phyloP scores from a whole-genome alignment of 2,113 vertebrate species.

The Mellivora capensis region DNA sequence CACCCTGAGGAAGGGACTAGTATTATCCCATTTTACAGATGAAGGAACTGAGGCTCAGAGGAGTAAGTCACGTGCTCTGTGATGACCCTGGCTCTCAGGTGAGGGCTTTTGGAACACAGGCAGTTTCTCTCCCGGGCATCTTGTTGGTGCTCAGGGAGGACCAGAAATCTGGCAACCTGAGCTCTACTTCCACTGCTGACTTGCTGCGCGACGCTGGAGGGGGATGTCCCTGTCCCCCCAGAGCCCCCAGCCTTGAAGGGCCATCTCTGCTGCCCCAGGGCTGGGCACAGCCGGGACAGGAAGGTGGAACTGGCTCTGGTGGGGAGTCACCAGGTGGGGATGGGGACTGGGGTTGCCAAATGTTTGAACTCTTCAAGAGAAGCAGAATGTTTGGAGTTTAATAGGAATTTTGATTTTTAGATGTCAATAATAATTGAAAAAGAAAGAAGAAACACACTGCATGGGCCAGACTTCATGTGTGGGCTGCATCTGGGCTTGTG shows the following conservation, averaged over 20 bases:
- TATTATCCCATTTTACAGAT: neutral
- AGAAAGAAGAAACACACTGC: constrained; percentile 16
- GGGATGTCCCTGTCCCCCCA: too few species aligned
- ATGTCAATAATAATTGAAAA: constrained; percentile 52
- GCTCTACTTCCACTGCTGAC: neutral
- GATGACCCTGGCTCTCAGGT: neutral
- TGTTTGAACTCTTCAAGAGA: constrained; percentile 57
- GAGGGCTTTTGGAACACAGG: neutral
- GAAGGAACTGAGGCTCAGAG: neutral
- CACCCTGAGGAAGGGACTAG: neutral
- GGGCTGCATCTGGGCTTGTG: neutral
- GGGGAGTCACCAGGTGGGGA: neutral
- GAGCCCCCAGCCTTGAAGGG: neutral
- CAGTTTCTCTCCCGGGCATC: neutral
- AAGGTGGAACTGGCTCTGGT: neutral
- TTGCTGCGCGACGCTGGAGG: neutral
- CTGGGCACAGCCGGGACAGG: neutral
- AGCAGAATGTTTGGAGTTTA: constrained; percentile 55
- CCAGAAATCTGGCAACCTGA: neutral
- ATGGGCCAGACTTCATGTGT: constrained; percentile 38
- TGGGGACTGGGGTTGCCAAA: neutral
- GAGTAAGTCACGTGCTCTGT: neutral
- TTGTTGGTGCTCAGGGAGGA: neutral
- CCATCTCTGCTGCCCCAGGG: neutral
- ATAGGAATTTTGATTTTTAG: constrained; percentile 65